A percentile compares a stretch with the other conserved stretches of the same genome.
Conservation (phyloP, 1,140 invertebrate genomes). For the Pteromalus puparum region DNA sequence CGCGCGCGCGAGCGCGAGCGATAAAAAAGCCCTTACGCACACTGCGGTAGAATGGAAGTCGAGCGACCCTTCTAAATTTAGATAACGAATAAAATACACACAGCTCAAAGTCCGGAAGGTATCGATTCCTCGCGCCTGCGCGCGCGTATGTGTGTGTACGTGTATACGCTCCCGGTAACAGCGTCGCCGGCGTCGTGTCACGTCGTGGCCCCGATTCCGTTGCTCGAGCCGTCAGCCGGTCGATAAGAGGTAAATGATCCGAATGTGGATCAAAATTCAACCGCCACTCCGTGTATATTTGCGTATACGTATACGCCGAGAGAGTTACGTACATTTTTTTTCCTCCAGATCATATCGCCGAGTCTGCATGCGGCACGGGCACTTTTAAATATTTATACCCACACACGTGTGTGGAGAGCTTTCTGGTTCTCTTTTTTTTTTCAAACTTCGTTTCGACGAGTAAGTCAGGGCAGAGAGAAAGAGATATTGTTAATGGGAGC, state of each 20-base stretch:
- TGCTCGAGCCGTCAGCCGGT: conserved; percentile 11
- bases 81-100: conserved; percentile 30
- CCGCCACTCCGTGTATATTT: background rate
- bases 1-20: too few species aligned
- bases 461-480: background rate
- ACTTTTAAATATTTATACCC: background rate
- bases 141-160: too few species aligned
- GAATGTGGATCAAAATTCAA: conserved; percentile 48
- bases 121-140: conserved; percentile 31
- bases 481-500: background rate
- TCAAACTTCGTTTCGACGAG: background rate
- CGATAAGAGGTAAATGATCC: conserved; percentile 50
- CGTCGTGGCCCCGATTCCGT: conserved; percentile 41
- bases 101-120: conserved; percentile 14
- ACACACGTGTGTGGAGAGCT: too few species aligned
- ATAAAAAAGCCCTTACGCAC: background rate
- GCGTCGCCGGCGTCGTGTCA: background rate
- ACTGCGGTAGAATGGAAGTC: background rate
- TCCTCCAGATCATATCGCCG: background rate
- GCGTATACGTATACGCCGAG: background rate
- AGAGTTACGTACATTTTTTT: background rate
- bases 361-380: background rate
- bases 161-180: background rate
- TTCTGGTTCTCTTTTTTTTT: background rate
- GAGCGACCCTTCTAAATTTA: conserved; percentile 24